A percentile compares a stretch with the other conserved stretches of the same genome.
Conservation (phyloP, 2,113 vertebrate genomes). For the Entomyzon cyanotis region DNA sequence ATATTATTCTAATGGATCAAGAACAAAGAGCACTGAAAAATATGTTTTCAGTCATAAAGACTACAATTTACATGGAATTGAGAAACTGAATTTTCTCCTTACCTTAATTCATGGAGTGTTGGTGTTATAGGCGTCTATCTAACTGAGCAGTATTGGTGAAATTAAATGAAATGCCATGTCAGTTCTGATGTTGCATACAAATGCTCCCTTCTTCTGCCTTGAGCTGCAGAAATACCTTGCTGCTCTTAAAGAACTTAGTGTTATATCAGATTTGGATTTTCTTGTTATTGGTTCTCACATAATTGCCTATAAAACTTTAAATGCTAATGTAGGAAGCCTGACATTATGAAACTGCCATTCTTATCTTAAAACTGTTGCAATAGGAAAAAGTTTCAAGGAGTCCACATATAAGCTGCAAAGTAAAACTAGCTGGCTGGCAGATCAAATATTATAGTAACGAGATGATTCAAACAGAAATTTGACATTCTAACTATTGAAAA, state of each 20-base stretch:
- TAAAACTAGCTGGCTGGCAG: background rate
- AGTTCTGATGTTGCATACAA: background rate
- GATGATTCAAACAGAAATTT: background rate
- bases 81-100: background rate
- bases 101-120: background rate
- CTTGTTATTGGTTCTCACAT: background rate
- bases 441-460: background rate
- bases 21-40: background rate
- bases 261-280: background rate
- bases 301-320: background rate
- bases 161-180: background rate
- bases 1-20: background rate
- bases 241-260: background rate
- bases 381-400: background rate
- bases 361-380: background rate
- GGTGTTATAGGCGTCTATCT: background rate
- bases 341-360: background rate
- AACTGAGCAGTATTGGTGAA: background rate
- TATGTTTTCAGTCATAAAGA: background rate
- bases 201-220: background rate
- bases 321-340: background rate
- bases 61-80: background rate
- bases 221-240: background rate
- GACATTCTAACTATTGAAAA: background rate
- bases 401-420: rapidly evolving